phyloP scores from a whole-genome alignment of 2,888 invertebrate genomes.

The Laothoe populi region DNA sequence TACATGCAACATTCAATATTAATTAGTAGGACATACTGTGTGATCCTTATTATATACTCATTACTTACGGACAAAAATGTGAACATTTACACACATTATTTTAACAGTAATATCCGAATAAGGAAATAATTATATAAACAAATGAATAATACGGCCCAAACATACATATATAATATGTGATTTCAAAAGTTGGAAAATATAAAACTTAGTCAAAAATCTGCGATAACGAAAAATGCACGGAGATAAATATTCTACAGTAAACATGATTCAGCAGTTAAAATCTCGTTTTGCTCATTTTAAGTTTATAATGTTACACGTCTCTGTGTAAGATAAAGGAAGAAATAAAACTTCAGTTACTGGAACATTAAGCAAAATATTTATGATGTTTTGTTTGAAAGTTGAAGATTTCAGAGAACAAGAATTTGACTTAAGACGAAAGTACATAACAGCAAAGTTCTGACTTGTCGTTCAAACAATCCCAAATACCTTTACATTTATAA shows the following conservation, averaged over 20 bases:
- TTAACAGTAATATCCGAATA: not conserved
- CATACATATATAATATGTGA: no score
- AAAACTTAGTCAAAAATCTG: not conserved
- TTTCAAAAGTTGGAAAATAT: no score
- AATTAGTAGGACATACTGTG: slow-evolving; percentile 34
- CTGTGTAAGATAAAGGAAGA: not conserved
- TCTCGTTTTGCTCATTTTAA: not conserved
- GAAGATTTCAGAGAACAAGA: not conserved
- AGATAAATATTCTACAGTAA: not conserved
- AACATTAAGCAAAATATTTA: not conserved
- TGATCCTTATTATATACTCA: not conserved
- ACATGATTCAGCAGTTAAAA: not conserved
- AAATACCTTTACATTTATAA: not conserved
- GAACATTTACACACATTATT: not conserved
- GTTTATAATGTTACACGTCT: not conserved
- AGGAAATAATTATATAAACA: not conserved
- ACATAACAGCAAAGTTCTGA: not conserved
- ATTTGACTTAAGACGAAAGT: not conserved
- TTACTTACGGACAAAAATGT: slow-evolving; percentile 11
- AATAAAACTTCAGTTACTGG: not conserved
- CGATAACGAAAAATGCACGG: not conserved
- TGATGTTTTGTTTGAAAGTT: not conserved
- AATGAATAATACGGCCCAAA: not conserved
- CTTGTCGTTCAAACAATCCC: no score
- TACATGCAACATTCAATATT: slow-evolving; percentile 50